Percentiles rank a stretch among this genome's conserved stretches.
phyloP scores from a whole-genome alignment of 64 coral and sea anemone genomes.

The Anthopleura sola region DNA sequence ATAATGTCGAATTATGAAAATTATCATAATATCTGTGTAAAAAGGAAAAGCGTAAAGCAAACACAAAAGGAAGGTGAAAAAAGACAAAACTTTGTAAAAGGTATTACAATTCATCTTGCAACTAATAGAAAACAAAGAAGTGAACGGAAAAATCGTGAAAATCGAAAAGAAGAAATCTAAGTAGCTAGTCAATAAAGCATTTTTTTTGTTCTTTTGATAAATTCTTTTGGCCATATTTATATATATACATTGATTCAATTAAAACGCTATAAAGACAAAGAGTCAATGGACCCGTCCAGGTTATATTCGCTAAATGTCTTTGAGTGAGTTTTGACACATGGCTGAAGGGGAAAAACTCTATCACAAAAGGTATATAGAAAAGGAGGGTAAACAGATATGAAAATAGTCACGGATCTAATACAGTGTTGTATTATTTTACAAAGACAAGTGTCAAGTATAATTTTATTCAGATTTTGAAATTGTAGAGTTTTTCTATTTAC shows the following conservation, averaged over 20 bases:
- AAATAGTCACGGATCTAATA: conserved; percentile 7
- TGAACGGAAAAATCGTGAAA: no score
- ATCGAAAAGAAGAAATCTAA: neutral
- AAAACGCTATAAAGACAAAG: conserved; percentile 1
- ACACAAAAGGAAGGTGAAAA: neutral
- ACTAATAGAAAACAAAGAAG: no score
- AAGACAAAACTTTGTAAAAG: neutral
- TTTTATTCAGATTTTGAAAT: neutral
- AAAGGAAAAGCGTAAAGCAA: neutral
- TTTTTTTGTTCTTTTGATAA: neutral
- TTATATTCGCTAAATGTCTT: neutral
- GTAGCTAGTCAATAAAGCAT: neutral
- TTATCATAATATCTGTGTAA: no score
- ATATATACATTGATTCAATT: conserved; percentile 13
- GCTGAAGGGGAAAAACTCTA: neutral
- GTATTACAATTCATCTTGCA: no score
- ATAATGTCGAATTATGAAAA: no score
- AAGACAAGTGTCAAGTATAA: neutral
- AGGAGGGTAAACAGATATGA: neutral
- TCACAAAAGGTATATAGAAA: neutral
- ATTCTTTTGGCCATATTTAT: neutral
- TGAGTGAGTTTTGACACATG: neutral
- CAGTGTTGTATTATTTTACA: neutral
- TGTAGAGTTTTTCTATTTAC: neutral
- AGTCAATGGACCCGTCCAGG: neutral